phyloP scores from a whole-genome alignment of 2,113 vertebrate genomes.

The Alligator mississippiensis region DNA sequence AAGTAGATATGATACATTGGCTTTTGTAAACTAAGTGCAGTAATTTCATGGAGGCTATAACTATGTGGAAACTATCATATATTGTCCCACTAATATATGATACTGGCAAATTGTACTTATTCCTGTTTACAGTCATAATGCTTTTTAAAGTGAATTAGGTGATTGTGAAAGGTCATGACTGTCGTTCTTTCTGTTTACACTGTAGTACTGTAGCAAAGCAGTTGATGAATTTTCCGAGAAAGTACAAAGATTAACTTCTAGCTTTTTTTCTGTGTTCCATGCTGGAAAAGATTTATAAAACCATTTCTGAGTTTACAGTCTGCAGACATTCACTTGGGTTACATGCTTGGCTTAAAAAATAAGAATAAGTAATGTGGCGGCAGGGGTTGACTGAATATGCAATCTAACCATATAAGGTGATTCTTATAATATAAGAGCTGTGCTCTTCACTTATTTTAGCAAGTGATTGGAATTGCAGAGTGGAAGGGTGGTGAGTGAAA shows the following conservation, averaged over 20 bases:
- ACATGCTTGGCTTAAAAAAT: background rate
- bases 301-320: background rate
- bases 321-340: background rate
- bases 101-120: background rate
- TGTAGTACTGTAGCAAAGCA: background rate
- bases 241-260: background rate
- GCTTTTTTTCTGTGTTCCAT: background rate
- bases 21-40: background rate
- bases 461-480: background rate
- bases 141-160: background rate
- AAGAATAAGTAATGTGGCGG: background rate
- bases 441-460: background rate
- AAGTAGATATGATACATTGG: too few species aligned
- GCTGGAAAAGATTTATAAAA: background rate
- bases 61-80: background rate
- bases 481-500: background rate
- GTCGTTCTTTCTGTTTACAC: background rate
- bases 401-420: background rate
- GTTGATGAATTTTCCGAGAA: background rate
- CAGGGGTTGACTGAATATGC: background rate
- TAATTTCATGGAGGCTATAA: background rate
- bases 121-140: background rate
- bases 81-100: background rate
- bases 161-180: background rate
- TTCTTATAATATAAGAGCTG: background rate